Conservation (phyloP, 2,888 invertebrate genomes). For the Ligdia adustata region DNA sequence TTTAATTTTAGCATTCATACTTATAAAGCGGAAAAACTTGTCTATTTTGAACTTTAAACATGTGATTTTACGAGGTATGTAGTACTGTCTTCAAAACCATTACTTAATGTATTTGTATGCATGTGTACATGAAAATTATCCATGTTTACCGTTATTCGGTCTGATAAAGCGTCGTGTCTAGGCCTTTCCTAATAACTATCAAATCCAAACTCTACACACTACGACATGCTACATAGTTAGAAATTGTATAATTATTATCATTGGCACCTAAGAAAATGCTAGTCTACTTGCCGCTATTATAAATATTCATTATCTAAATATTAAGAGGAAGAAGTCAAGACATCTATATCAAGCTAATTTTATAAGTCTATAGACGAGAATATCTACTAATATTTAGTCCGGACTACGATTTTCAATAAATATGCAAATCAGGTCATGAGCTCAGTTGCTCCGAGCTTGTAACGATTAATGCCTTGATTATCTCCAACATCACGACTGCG, state of each 20-base stretch:
- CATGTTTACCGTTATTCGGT: no score
- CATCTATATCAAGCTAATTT: conserved; percentile 49
- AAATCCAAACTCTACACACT: conserved; percentile 66
- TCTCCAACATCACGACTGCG: conserved; percentile 47
- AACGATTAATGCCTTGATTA: conserved; percentile 53
- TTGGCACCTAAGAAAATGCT: conserved; percentile 49
- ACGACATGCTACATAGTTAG: conserved; percentile 62
- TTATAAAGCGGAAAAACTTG: no score
- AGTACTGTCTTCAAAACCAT: no score
- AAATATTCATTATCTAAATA: conserved; percentile 47
- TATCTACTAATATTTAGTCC: conserved; percentile 50
- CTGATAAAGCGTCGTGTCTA: conserved; percentile 58
- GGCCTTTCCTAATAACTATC: conserved; percentile 62
- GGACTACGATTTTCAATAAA: conserved; percentile 67
- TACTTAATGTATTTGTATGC: no score
- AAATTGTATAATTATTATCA: conserved; percentile 41
- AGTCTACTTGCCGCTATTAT: conserved; percentile 53
- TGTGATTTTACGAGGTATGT: no score
- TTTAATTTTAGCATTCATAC: no score
- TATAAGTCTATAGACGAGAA: conserved; percentile 49
- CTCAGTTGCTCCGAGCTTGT: conserved; percentile 55
- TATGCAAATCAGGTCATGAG: conserved; percentile 64
- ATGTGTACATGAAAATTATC: no score
- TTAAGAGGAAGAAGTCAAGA: conserved; percentile 51
- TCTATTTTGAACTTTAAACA: no score